A percentile compares a stretch with the other conserved stretches of the same genome.
These are phyloP conservation scores for Ophioninae sp. DNA, from an alignment of 2,888 invertebrate species.

Conservation along the genomic window DNA sequence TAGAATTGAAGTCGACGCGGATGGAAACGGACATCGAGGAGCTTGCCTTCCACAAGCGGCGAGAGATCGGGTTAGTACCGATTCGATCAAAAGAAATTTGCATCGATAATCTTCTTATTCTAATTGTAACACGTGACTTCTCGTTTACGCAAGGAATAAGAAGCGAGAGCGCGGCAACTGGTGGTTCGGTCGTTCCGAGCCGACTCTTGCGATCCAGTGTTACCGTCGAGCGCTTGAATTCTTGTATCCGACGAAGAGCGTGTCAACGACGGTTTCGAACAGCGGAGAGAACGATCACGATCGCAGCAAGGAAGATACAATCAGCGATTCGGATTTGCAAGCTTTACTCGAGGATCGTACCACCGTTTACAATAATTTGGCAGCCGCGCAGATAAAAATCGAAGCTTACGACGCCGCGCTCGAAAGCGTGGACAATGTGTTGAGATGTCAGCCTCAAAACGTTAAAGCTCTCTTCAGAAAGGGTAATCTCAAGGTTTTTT, in stretches of 20 bases:
- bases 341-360: slow-evolving; percentile 89
- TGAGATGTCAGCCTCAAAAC: slow-evolving; percentile 92
- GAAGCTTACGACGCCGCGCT: slow-evolving; percentile 93
- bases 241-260: slow-evolving; percentile 86
- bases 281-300: slow-evolving; percentile 83
- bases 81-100: background rate
- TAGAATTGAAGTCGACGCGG: slow-evolving; percentile 87
- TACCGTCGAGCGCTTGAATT: slow-evolving; percentile 93
- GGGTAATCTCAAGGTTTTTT: slow-evolving; percentile 82
- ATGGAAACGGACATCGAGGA: slow-evolving; percentile 87
- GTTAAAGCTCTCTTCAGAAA: slow-evolving; percentile 95
- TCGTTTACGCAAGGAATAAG: slow-evolving; percentile 82
- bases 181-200: slow-evolving; percentile 93
- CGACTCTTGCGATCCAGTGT: slow-evolving; percentile 90
- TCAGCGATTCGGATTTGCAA: slow-evolving; percentile 84
- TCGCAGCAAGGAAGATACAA: slow-evolving; percentile 75
- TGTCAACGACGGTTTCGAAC: slow-evolving; percentile 78
- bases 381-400: slow-evolving; percentile 94
- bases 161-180: slow-evolving; percentile 95
- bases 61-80: slow-evolving; percentile 89
- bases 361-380: slow-evolving; percentile 95
- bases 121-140: background rate
- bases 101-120: background rate
- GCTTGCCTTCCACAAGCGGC: slow-evolving; percentile 86
- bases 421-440: slow-evolving; percentile 90